Base-by-base conservation (phyloP, 2,888 invertebrate genomes). In the Andrena camellia region DNA sequence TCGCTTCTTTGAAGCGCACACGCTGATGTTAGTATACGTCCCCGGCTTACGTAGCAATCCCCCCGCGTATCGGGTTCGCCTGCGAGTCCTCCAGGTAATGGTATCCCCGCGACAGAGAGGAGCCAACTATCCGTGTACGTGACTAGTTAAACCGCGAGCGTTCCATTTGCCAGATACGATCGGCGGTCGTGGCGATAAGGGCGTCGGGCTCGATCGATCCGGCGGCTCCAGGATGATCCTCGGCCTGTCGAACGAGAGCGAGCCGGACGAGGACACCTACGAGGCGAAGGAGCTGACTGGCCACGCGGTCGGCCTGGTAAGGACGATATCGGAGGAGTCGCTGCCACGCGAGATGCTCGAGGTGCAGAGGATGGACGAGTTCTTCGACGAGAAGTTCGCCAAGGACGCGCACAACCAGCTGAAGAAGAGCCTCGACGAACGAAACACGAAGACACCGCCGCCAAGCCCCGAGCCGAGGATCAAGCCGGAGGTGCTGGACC, bases 291-390 rank as follows among this genome's bases (percentile, higher is more conserved):
- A 92, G 62, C 80, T 92, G 71, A 81, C 81, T 33, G 78, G 67
- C 57, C 73, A 80, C 70, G 59, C 78, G 57, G 64, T 64, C 29
- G 73, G 81, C 17, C 62, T 83, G 69, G 78, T 88, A 70, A 90
- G 92, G 78, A 93, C 93, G 71, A 93, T 94, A 85, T 93, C 94
- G 62, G 92, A 94, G 84, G 94, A 94, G 75, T 94, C 94, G 52
- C 84, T 94, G 75, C 93, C 94, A 10, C 86, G 82, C 42, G 94
- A 93, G 81, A 93, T 94, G 92, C 73, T 92, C 10, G 92, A 90
- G 31, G 90, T 84, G 2, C 79, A 62, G 7, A 75, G 86, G 3
- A 50, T 77, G 33, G 87, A 88, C 23, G 86, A 88, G 17, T 85
- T 89, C 63, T 88, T 87, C 84, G 86, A 88, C 13, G 87, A 89